These are phyloP conservation scores for Nephrocerus scutellatus DNA, from an alignment of 2,888 invertebrate genomes.

Conservation along the genomic window DNA sequence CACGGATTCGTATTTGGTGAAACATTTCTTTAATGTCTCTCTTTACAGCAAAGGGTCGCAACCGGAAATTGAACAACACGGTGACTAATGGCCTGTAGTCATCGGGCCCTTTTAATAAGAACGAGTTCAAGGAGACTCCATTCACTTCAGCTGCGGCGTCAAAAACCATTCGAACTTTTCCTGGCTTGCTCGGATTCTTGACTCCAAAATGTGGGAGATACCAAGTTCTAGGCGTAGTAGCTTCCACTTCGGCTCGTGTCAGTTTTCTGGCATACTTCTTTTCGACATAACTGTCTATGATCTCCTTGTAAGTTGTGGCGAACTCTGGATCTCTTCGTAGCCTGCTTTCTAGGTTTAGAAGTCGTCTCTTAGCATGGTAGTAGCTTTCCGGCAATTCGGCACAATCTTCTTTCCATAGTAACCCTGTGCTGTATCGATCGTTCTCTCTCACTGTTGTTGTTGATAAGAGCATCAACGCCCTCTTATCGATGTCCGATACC, in stretches of 20 bases:
- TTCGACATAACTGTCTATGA: conserved; percentile 8
- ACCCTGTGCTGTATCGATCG: conserved; percentile 15
- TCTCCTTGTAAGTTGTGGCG: conserved; percentile 1
- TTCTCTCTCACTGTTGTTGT: neutral
- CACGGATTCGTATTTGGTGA: conserved; percentile 26
- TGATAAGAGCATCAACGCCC: conserved; percentile 3
- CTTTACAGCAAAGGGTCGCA: conserved; percentile 24
- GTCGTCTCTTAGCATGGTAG: conserved; percentile 14
- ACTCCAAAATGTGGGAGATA: conserved; percentile 26
- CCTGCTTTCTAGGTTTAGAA: conserved; percentile 15
- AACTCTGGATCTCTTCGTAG: conserved; percentile 11
- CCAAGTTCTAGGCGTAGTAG: conserved; percentile 20
- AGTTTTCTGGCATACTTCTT: conserved; percentile 9
- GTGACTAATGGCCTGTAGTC: conserved; percentile 25
- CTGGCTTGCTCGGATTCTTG: conserved; percentile 25
- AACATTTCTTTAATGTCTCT: conserved; percentile 39
- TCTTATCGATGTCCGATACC: neutral
- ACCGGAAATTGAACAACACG: conserved; percentile 31
- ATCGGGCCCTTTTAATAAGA: conserved; percentile 29
- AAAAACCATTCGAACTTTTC: conserved; percentile 29
- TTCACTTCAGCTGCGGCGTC: conserved; percentile 29
- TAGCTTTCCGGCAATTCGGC: conserved; percentile 19
- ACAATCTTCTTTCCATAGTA: conserved; percentile 22
- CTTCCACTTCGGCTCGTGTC: neutral
- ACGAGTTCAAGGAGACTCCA: conserved; percentile 26